Conservation (phyloP, 2,113 vertebrate species). For the Petromus typicus region DNA sequence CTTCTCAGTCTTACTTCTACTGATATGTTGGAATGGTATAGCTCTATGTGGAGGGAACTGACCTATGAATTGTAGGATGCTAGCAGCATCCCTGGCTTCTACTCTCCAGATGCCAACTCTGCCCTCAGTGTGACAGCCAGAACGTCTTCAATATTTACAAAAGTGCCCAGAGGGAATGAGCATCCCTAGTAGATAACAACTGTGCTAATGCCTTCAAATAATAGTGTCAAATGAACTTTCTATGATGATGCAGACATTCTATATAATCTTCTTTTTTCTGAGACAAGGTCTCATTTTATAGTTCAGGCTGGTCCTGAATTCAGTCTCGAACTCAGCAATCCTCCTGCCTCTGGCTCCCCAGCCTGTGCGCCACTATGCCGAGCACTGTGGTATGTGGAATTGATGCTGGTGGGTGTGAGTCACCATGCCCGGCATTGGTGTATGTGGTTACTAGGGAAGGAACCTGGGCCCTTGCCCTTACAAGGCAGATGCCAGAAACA, state of each 20-base stretch:
- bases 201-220: neutral
- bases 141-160: neutral
- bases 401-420: no score
- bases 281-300: no score
- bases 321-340: no score
- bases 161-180: neutral
- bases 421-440: no score
- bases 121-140: neutral
- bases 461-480: no score
- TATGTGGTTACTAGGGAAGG: no score
- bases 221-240: neutral
- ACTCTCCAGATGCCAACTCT: neutral
- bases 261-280: no score
- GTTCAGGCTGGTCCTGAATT: no score
- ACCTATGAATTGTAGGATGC: neutral
- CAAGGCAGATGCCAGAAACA: no score
- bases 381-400: no score
- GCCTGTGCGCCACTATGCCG: no score
- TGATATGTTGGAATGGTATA: neutral
- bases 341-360: no score
- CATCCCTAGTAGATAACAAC: neutral
- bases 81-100: neutral
- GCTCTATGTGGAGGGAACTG: neutral
- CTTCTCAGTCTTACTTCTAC: neutral
- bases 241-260: neutral